A percentile compares a stretch with the other conserved stretches of the same genome.
Conservation (phyloP, 2,888 invertebrate genomes). For the Dastarcus helophoroides region DNA sequence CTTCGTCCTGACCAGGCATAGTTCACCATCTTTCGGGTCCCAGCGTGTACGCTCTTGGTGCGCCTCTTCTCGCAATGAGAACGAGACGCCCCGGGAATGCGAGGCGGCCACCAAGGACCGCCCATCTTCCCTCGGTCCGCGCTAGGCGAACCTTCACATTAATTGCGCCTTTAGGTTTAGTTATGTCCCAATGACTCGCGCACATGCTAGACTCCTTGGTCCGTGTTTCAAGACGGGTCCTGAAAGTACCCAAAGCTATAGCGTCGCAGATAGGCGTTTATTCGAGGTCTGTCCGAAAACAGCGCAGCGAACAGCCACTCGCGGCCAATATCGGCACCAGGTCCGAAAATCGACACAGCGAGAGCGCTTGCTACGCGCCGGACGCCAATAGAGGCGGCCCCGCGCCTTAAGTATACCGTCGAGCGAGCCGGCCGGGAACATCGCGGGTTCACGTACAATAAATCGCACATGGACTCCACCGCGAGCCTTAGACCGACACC, state of each 20-base stretch:
- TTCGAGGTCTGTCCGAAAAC: conserved; percentile 17
- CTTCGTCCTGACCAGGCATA: conserved; percentile 60
- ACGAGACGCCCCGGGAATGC: conserved; percentile 42
- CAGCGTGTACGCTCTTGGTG: conserved; percentile 55
- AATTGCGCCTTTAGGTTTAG: conserved; percentile 53
- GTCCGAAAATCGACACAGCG: conserved; percentile 23
- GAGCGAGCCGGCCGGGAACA: conserved; percentile 14
- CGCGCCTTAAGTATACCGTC: conserved; percentile 13
- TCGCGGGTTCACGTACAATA: conserved; percentile 11
- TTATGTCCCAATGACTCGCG: conserved; percentile 54
- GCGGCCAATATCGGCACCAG: conserved; percentile 13
- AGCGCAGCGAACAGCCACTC: conserved; percentile 11
- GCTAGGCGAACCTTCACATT: conserved; percentile 44
- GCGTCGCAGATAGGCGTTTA: conserved; percentile 27
- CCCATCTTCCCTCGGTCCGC: conserved; percentile 39
- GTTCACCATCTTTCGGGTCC: conserved; percentile 65
- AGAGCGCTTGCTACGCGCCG: conserved; percentile 23
- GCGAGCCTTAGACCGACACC: too few relatives aligned
- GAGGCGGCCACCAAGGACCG: conserved; percentile 25
- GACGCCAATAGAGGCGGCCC: conserved; percentile 15
- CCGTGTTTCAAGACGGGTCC: conserved; percentile 71
- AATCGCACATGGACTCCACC: too few relatives aligned
- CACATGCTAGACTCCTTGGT: conserved; percentile 63
- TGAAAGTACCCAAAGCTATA: conserved; percentile 34
- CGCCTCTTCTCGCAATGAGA: conserved; percentile 37